Conservation (phyloP, 1,140 invertebrate genomes). For the Drosophila insularis region DNA sequence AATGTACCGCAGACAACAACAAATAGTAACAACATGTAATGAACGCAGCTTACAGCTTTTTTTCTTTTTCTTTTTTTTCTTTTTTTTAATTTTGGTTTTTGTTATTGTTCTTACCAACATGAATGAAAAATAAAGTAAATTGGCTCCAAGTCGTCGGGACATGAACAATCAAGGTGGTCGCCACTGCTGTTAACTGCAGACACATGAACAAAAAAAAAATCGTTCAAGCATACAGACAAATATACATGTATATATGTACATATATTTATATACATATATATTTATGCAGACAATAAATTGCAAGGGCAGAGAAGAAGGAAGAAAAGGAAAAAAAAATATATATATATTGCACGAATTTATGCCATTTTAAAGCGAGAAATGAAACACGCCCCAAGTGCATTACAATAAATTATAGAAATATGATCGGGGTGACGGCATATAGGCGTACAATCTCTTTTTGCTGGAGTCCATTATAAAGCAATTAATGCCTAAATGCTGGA, state of each 20-base stretch:
- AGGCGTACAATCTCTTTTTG: not conserved
- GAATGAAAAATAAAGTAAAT: slow-evolving; percentile 72
- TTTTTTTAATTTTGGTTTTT: slow-evolving; percentile 23
- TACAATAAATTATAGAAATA: slow-evolving; percentile 81
- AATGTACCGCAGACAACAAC: slow-evolving; percentile 76
- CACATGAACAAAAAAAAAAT: slow-evolving; percentile 32
- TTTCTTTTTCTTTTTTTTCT: slow-evolving; percentile 22
- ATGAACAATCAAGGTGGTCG: slow-evolving; percentile 66
- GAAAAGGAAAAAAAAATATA: slow-evolving; percentile 23
- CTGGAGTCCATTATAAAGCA: slow-evolving; percentile 70
- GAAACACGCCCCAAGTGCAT: slow-evolving; percentile 79
- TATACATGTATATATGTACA: slow-evolving; percentile 26
- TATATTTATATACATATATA: slow-evolving; percentile 34
- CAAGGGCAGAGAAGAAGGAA: slow-evolving; percentile 18
- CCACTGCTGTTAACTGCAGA: slow-evolving; percentile 45
- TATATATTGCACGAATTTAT: slow-evolving; percentile 65
- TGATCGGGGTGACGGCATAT: slow-evolving; percentile 38
- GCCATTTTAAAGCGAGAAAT: slow-evolving; percentile 81
- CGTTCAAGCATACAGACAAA: slow-evolving; percentile 7
- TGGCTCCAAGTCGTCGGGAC: slow-evolving; percentile 61
- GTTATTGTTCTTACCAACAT: slow-evolving; percentile 42
- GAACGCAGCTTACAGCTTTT: slow-evolving; percentile 71
- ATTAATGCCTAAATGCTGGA: slow-evolving; percentile 58
- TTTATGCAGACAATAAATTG: slow-evolving; percentile 67
- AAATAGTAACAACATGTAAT: slow-evolving; percentile 73